These are phyloP conservation scores for Dysidea cf. avara DNA, from an alignment of 37 sponge, comb jelly and placozoan genomes.

Conservation along the genomic window DNA sequence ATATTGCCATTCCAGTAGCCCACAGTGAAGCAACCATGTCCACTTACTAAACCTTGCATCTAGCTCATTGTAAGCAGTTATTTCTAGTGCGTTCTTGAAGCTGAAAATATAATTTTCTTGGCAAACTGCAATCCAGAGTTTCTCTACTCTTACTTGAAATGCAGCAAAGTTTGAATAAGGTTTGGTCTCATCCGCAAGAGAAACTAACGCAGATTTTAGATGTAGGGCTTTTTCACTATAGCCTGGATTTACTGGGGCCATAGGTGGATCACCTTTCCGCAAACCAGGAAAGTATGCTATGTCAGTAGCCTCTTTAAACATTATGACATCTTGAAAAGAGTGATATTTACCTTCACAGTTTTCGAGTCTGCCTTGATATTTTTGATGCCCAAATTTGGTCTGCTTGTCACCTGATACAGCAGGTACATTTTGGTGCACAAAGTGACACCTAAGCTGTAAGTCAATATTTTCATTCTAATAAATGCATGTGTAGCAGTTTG, in stretches of 20 bases:
- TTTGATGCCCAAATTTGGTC: not conserved
- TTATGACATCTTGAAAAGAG: constrained; percentile 29
- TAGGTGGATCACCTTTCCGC: constrained; percentile 46
- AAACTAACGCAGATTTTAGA: not conserved
- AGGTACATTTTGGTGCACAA: constrained; percentile 49
- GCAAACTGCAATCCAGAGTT: constrained; percentile 33
- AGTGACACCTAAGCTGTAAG: constrained; percentile 24
- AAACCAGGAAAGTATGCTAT: constrained; percentile 34
- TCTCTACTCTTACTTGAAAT: not conserved
- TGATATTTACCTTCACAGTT: not conserved
- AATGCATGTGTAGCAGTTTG: constrained; percentile 46
- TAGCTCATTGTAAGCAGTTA: constrained; percentile 9
- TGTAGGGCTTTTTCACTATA: constrained; percentile 27
- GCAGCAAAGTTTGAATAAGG: too few species aligned
- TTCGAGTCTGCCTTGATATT: constrained; percentile 9
- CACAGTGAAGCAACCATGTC: constrained; percentile 14
- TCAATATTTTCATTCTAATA: constrained; percentile 29
- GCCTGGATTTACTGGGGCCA: constrained; percentile 31
- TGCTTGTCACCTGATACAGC: not conserved
- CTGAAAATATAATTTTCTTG: constrained; percentile 48
- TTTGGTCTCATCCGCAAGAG: too few species aligned
- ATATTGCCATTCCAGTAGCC: constrained; percentile 15
- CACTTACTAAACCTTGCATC: constrained; percentile 20
- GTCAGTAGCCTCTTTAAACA: constrained; percentile 33
- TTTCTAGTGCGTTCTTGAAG: constrained; percentile 35